Base-by-base conservation (phyloP, 2,113 vertebrate genomes). In the Callipepla squamata region DNA sequence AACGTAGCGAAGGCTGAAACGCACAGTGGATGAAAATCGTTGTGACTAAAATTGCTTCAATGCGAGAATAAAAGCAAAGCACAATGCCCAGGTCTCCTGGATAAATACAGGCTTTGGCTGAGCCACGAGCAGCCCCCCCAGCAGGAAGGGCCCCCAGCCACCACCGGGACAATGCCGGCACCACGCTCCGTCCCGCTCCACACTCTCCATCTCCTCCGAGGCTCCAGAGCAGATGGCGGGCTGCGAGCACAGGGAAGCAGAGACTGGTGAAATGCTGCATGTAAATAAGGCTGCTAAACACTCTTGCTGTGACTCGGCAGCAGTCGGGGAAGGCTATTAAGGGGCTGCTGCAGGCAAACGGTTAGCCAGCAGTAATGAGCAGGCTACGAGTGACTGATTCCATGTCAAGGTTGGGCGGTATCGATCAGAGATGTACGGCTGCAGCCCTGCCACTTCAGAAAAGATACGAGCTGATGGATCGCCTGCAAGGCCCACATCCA, bases 301-400 rank as follows among this genome's bases (percentile, higher is more conserved):
- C 91, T 96, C 90, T 55, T 63, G 80, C 62, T 38, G 85, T 62
- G 93, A 72, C 78, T 89, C 47, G 40, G 85, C 74, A 9, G 90
- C 91, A 89, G 92, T 70, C 72, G 6, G 88, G 90, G 80, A 70
- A 75, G 87, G 58, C 86, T 80, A 58, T 95, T 92, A 91, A 79
- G 57, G 59, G 78, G 91, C 75, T 80, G 93, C 90, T 94, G 91
- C 94, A 94, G 96, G 95, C 89, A 23, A 80, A 73, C 11, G 32
- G 94, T 92, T 90, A 89, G 77, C 82, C 95, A 82, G 93, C 93
- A 76, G 92, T 90, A 96, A 96, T 86, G 94, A 95, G 91, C 59
- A 72, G 80, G 89, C 93, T 87, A 62, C 53, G 40, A 96, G 91
- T 92, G 92, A 90, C 80, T 80, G 95, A 95, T 93, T 68, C 91